A percentile compares a stretch with the other conserved stretches of the same genome.
Conservation (phyloP, 2,888 invertebrate genomes). For the Isoperla grammatica region DNA sequence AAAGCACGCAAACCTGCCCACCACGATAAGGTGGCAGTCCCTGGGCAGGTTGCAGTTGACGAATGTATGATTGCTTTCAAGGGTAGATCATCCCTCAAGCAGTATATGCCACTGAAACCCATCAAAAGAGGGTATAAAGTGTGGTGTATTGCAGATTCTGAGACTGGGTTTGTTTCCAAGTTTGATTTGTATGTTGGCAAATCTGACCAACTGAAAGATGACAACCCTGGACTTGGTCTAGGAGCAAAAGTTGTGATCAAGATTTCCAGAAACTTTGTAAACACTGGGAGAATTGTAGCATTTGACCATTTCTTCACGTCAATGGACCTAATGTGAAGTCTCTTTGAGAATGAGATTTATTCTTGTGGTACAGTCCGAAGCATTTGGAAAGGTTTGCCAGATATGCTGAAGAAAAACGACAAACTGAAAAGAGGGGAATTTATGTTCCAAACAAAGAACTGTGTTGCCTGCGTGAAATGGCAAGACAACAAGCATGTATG, state of each 20-base stretch:
- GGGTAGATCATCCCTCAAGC: too few species aligned
- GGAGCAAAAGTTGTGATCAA: slow-evolving; percentile 10
- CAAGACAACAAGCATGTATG: slow-evolving; percentile 18
- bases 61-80: too few species aligned
- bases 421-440: slow-evolving; percentile 18
- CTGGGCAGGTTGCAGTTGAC: too few species aligned
- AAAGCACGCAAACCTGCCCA: too few species aligned
- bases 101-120: too few species aligned
- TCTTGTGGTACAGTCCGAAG: slow-evolving; percentile 12
- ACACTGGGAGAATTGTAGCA: not conserved
- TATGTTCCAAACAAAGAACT: slow-evolving; percentile 5
- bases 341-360: slow-evolving; percentile 12
- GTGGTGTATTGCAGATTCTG: too few species aligned
- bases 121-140: too few species aligned
- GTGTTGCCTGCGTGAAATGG: slow-evolving; percentile 11
- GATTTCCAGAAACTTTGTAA: not conserved
- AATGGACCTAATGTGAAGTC: slow-evolving; percentile 6
- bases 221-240: not conserved
- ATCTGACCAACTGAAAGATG: not conserved
- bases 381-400: slow-evolving; percentile 17
- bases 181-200: slow-evolving; percentile 14
- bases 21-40: too few species aligned
- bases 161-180: slow-evolving; percentile 4
- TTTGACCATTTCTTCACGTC: slow-evolving; percentile 18
- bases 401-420: slow-evolving; percentile 18